Percentiles rank a stretch among this genome's conserved stretches.
phyloP scores from a whole-genome alignment of 2,797 vertebrate species.

The Clarias pachynema region DNA sequence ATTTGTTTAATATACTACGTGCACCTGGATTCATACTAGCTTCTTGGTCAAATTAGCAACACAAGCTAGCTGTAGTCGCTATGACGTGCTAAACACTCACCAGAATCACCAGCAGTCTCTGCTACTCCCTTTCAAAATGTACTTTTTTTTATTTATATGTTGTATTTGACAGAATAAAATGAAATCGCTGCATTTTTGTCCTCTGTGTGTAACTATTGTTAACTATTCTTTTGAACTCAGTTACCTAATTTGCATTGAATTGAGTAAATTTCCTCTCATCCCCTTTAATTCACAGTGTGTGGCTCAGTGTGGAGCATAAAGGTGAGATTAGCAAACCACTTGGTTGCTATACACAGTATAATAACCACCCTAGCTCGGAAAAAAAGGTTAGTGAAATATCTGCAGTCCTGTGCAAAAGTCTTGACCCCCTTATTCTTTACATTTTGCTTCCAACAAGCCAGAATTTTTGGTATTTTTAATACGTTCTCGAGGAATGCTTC shows the following conservation, averaged over 20 bases:
- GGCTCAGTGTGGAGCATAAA: neutral
- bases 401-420: no score
- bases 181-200: neutral
- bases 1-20: neutral
- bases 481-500: no score
- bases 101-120: neutral
- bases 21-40: neutral
- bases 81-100: neutral
- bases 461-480: no score
- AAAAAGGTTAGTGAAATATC: no score
- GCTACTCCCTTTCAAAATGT: neutral
- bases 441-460: no score
- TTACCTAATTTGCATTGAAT: neutral
- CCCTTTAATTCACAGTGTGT: neutral
- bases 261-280: neutral
- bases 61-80: neutral
- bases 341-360: neutral
- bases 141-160: neutral
- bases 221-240: neutral
- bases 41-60: neutral
- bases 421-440: neutral
- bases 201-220: neutral
- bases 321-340: no score
- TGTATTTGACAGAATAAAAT: neutral
- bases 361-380: neutral